Conservation (phyloP, 2,113 vertebrate species). For the Vulpes vulpes region DNA sequence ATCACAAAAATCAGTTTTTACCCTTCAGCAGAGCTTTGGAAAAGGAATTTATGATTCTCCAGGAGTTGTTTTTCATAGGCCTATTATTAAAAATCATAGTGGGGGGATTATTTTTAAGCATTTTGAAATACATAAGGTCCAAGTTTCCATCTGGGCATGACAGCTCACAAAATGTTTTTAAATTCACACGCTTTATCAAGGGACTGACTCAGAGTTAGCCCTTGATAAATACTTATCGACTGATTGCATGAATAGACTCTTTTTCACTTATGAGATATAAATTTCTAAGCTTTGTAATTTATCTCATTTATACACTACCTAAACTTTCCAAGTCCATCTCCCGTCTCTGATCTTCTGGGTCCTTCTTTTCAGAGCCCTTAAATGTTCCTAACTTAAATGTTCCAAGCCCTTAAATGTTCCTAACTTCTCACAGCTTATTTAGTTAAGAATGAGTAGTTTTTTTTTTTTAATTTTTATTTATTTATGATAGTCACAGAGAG, state of each 20-base stretch:
- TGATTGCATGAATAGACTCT: not conserved
- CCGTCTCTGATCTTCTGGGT: not conserved
- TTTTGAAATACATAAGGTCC: not conserved
- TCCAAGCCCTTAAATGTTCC: not conserved
- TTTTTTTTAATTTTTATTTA: too few species aligned
- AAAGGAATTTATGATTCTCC: conserved; percentile 5
- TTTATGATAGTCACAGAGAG: too few species aligned
- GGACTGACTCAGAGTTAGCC: not conserved
- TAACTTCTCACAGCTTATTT: not conserved
- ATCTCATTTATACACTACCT: not conserved
- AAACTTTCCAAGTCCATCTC: not conserved
- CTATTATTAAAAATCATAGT: conserved; percentile 57
- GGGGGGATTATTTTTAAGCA: not conserved
- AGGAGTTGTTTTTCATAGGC: conserved; percentile 20
- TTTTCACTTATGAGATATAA: conserved; percentile 32
- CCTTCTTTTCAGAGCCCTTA: not conserved
- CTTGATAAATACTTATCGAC: not conserved
- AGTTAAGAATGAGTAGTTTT: not conserved
- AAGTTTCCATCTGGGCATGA: not conserved
- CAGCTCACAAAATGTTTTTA: conserved; percentile 13
- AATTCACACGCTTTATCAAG: conserved; percentile 37
- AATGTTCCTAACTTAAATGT: not conserved
- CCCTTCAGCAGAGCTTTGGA: not conserved
- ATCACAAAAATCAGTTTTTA: conserved; percentile 22
- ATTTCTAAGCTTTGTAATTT: conserved; percentile 37